Evolutionary conservation across 2,113 vertebrate species (phyloP).

Genomic region (Taurulus bubalis): DNA sequence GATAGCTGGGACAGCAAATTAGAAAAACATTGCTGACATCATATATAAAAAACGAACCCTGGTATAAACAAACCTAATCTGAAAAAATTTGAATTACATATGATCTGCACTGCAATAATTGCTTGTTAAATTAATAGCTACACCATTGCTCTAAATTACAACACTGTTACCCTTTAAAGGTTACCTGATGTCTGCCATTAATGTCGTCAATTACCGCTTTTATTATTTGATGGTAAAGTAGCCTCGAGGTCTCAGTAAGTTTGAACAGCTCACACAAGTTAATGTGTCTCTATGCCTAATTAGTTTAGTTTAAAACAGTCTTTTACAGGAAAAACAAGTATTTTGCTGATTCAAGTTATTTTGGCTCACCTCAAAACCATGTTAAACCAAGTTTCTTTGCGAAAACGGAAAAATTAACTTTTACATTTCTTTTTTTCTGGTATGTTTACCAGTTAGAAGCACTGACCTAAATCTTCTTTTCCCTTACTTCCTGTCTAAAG

Average conservation of each 20-base stretch:
- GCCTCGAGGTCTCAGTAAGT: conserved; percentile 12
- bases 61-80: neutral
- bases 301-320: neutral
- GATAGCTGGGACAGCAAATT: neutral
- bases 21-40: neutral
- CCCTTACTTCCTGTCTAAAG: conserved; percentile 32
- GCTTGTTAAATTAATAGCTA: conserved; percentile 13
- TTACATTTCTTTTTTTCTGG: neutral
- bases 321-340: neutral
- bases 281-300: neutral
- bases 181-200: conserved; percentile 5
- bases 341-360: neutral
- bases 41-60: neutral
- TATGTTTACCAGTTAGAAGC: conserved; percentile 34
- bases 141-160: neutral
- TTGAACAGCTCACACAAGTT: neutral
- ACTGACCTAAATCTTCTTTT: conserved; percentile 33
- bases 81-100: neutral
- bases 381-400: neutral
- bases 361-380: neutral
- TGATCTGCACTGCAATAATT: conserved; percentile 12
- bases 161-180: neutral
- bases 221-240: conserved; percentile 10
- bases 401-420: conserved; percentile 6
- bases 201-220: conserved; percentile 7